Base-by-base conservation (phyloP, 2,888 invertebrate genomes). In the Mimas tiliae region DNA sequence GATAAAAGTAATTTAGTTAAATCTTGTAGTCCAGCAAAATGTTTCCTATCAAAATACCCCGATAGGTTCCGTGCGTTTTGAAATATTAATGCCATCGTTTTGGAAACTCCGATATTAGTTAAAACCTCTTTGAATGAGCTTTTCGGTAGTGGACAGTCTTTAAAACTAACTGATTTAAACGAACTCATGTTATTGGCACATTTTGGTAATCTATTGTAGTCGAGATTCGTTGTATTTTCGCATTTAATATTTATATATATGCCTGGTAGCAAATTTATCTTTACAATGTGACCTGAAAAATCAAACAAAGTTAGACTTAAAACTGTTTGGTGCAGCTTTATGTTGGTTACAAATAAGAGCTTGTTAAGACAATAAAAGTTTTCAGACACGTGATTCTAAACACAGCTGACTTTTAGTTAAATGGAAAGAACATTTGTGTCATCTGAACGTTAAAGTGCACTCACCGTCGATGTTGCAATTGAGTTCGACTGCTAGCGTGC, bases 21-120 rank as follows among this genome's bases (percentile, higher is more conserved):
- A 71, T 94, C 93, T 67, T 93, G 87, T 63, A 96, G 86, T 34
- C 95, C 95, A 3, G 90, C 85, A 67, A 96, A 93, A 77, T 95
- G 95, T 68, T 93, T 90, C 53, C 94, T 94, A 38, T 94, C 91
- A 50, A 96, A 89, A 71, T 94, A 94, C 70, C 94, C 94, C 33
- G 94, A 92, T 58, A 94, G 83, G 70, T 95, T 95, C 53, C 88
- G 90, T 21, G 91, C 88, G 67, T 93, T 94, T 80, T 94, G 93
- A 71, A 95, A 95, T 78, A 94, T 91, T 38, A 95, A 79, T 7
- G 94, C 89, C 94, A 94, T 82, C 73, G 94, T 85, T 83, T 91
- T 87, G 0, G 89, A 85, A 16, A 94, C 89, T 68, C 94, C 93
- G 65, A 95, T 86, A 53, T 82, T 88, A 9, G 84, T 81, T 66